Conservation (phyloP, 2,888 invertebrate species). For the Capitulum mitella region DNA sequence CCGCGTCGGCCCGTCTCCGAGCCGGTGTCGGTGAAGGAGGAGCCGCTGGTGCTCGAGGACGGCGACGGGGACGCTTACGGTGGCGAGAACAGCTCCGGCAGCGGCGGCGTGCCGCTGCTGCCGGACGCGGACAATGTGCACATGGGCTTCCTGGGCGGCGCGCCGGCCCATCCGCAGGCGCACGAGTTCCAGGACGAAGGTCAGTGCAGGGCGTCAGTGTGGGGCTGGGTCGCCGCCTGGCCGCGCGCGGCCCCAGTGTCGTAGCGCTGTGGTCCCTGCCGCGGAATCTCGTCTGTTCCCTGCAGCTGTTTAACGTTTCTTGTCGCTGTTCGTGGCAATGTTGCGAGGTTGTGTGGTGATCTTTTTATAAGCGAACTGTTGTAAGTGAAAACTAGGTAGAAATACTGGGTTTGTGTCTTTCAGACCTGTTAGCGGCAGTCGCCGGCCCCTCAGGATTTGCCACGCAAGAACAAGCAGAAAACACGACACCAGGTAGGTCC, state of each 20-base stretch:
- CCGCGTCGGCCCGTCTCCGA: neutral
- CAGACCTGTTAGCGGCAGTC: neutral
- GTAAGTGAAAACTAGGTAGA: too few species aligned
- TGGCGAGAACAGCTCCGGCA: neutral
- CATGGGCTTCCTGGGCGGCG: neutral
- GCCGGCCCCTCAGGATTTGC: slow-evolving; percentile 1
- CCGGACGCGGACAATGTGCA: neutral
- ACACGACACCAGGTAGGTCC: neutral
- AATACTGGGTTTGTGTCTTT: neutral
- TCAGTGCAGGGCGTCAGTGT: neutral
- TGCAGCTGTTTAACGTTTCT: too few species aligned
- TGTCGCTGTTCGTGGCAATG: too few species aligned
- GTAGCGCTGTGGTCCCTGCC: too few species aligned
- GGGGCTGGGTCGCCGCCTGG: neutral
- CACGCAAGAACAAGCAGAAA: neutral
- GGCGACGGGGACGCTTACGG: neutral
- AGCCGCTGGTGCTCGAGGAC: slow-evolving; percentile 13
- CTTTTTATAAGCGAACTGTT: too few species aligned
- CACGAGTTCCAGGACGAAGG: slow-evolving; percentile 16
- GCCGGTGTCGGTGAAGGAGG: neutral
- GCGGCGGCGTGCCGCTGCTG: neutral
- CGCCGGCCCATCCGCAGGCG: neutral
- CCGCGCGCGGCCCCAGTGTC: too few species aligned
- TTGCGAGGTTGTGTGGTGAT: too few species aligned
- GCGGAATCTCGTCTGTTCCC: too few species aligned